Base-by-base conservation (phyloP, 1,140 invertebrate genomes). In the Drosophila athabasca region DNA sequence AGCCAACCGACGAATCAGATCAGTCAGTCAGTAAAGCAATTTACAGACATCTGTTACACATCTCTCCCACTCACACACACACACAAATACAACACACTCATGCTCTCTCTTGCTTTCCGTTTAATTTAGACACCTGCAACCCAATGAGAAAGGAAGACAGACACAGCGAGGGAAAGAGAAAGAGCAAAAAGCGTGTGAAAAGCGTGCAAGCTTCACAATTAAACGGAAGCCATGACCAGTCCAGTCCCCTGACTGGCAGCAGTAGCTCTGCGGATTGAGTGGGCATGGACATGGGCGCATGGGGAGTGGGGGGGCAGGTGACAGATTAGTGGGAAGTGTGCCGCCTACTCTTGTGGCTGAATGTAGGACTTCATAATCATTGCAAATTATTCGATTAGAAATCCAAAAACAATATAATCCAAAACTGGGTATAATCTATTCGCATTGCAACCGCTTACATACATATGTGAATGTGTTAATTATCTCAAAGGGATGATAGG, bases 1-100 rank as follows among this genome's bases (percentile, higher is more conserved):
- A 62, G 49, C 45, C 73, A 58, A 41, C 49, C 59, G 60, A 35
- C 57, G 53, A 78, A 61, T 78, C 82, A 85, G 74, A 61, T 78
- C 82, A 85, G 74, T 85, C 74, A 85, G 81, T 87, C 78, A 78
- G 82, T 87, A 82, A 85, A 88, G 82, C 81, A 85, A 85, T 87
- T 87, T 85, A 81, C 83, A 88, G 79, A 78, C 82, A 84, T 84
- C 68, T 87, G 77, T 69, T 67, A 52, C 66, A 69, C 66, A 51
- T 68, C 15, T 24, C 4, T 29, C n/a, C 22, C 17, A 17, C 62
- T 19, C 41, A 46, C 41, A 11, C 45, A 49, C 44, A 13, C 71
- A 49, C 55, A 26, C 35, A 11, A 59, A 19, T 22, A 49, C 8
- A 19, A 43, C 48, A 44, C 13, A 29, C 51, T 31, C 15, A 8